Conservation (phyloP, 2,888 invertebrate genomes). For the Sesia bembeciformis region DNA sequence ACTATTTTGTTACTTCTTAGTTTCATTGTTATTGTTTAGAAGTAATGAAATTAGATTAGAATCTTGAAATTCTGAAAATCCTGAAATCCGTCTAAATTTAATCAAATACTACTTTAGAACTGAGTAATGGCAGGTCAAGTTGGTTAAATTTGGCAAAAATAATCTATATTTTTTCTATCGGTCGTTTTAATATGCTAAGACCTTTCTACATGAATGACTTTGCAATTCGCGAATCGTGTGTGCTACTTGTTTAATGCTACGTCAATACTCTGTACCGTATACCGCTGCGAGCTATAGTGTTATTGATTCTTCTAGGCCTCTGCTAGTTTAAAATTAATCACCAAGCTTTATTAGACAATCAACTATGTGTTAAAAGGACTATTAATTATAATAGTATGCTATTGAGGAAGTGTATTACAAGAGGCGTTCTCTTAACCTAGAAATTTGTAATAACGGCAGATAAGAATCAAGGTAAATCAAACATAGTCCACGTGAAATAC, state of each 20-base stretch:
- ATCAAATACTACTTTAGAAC: no score
- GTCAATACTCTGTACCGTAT: conserved; percentile 1
- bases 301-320: conserved; percentile 3
- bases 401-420: neutral
- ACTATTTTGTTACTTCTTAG: no score
- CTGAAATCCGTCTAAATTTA: no score
- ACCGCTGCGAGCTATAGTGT: conserved; percentile 9
- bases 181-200: no score
- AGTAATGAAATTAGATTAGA: no score
- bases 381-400: neutral
- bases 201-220: conserved; percentile 1
- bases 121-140: no score
- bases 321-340: neutral
- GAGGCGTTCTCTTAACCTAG: neutral
- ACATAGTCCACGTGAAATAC: conserved; percentile 11
- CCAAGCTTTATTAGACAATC: neutral
- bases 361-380: neutral
- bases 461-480: conserved; percentile 48
- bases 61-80: no score
- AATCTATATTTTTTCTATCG: no score
- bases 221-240: conserved; percentile 4
- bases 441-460: conserved; percentile 16
- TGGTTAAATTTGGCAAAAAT: no score
- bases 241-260: neutral
- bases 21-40: no score